Evolutionary conservation across 2,888 invertebrate species (phyloP).

Genomic region (Caenorhabditis japonica): DNA sequence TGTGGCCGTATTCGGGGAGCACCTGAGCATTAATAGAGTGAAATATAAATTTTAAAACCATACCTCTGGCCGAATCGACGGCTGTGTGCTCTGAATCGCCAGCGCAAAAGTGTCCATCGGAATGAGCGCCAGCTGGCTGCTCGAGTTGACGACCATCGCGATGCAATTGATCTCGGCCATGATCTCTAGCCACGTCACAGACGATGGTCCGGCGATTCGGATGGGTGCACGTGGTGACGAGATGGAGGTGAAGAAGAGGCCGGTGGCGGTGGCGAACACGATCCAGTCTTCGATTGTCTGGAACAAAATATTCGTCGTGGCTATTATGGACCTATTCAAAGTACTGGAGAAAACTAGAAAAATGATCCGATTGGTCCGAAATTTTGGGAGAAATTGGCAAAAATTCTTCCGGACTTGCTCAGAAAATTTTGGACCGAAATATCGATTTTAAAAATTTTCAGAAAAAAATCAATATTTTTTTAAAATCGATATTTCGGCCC

Average conservation of each 20-base stretch:
- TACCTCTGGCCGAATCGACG: slow-evolving; percentile 55
- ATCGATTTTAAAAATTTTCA: too few relatives aligned
- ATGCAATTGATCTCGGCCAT: slow-evolving; percentile 60
- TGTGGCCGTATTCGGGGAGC: slow-evolving; percentile 41
- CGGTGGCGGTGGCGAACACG: slow-evolving; percentile 68
- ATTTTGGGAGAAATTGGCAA: too few relatives aligned
- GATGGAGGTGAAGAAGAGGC: slow-evolving; percentile 68
- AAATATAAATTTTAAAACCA: too few relatives aligned
- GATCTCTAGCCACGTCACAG: slow-evolving; percentile 59
- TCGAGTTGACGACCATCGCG: slow-evolving; percentile 41
- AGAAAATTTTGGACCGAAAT: too few relatives aligned
- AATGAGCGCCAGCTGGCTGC: slow-evolving; percentile 44
- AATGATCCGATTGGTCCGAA: too few relatives aligned
- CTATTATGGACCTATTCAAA: not conserved
- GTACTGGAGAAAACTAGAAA: too few relatives aligned
- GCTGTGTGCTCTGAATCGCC: slow-evolving; percentile 48
- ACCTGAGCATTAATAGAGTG: slow-evolving; percentile 33
- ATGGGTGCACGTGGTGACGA: slow-evolving; percentile 63
- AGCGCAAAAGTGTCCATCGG: slow-evolving; percentile 53
- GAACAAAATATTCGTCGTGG: slow-evolving; percentile 10
- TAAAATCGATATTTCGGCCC: too few relatives aligned
- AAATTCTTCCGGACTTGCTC: too few relatives aligned
- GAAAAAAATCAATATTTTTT: too few relatives aligned
- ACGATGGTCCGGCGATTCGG: slow-evolving; percentile 62
- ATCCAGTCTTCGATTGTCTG: slow-evolving; percentile 65